These are phyloP conservation scores for Mellivora capensis DNA, from an alignment of 2,113 vertebrate genomes.

Conservation along the genomic window DNA sequence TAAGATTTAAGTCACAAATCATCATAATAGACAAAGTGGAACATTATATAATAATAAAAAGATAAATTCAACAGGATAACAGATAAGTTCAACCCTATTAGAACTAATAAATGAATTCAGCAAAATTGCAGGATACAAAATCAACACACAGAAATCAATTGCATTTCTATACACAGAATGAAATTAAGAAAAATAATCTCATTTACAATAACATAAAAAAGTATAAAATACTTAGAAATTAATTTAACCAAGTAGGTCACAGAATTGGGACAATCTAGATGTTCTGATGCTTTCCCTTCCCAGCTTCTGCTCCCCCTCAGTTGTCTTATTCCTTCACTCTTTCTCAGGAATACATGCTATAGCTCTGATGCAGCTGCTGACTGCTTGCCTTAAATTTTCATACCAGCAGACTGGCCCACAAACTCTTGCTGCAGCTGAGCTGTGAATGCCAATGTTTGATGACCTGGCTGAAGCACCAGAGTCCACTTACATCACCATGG, in stretches of 20 bases:
- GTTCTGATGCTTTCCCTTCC: not conserved
- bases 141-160: not conserved
- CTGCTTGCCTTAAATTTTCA: slow-evolving; percentile 89
- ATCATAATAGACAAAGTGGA: not conserved
- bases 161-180: not conserved
- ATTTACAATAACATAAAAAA: not conserved
- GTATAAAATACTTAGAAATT: not conserved
- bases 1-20: not conserved
- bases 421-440: slow-evolving; percentile 61
- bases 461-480: slow-evolving; percentile 85
- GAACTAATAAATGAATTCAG: not conserved
- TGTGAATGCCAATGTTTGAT: slow-evolving; percentile 87
- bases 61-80: not conserved
- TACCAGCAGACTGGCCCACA: slow-evolving; percentile 89
- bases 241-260: not conserved
- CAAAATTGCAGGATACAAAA: not conserved
- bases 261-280: too few relatives aligned
- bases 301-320: not conserved
- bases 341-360: slow-evolving; percentile 87
- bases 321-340: slow-evolving; percentile 68
- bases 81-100: too few relatives aligned
- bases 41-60: not conserved
- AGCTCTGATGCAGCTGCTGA: slow-evolving; percentile 83
- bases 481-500: slow-evolving; percentile 84
- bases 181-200: not conserved